phyloP scores from a whole-genome alignment of 2,888 invertebrate species.

The Anarsia innoxiella region DNA sequence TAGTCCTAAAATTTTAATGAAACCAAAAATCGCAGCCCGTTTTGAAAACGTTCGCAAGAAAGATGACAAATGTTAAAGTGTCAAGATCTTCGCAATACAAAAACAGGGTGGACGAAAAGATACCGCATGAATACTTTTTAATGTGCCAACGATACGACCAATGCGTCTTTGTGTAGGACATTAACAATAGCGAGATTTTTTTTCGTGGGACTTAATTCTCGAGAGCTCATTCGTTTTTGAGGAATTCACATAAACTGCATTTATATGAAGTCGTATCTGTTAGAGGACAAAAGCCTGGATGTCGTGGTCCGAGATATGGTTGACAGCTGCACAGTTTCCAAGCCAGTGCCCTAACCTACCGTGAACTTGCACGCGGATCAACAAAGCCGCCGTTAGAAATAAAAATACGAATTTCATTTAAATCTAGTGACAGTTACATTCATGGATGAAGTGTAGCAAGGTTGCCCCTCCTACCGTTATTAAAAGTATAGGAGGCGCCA shows the following conservation, averaged over 20 bases:
- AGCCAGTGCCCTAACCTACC: conserved; percentile 50
- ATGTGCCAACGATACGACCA: conserved; percentile 73
- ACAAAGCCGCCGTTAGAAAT: conserved; percentile 62
- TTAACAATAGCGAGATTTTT: conserved; percentile 58
- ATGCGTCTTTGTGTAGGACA: conserved; percentile 51
- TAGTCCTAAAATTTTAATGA: conserved; percentile 21
- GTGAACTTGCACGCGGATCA: conserved; percentile 54
- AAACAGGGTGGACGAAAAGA: conserved; percentile 52
- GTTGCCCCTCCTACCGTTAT: conserved; percentile 55
- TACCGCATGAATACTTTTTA: conserved; percentile 75
- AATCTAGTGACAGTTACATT: conserved; percentile 42
- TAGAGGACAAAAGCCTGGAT: conserved; percentile 55
- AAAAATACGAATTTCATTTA: conserved; percentile 60
- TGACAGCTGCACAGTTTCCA: conserved; percentile 65
- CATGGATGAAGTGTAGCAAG: conserved; percentile 35
- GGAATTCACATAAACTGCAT: conserved; percentile 69
- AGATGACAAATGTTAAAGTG: conserved; percentile 61
- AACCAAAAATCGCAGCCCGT: conserved; percentile 33
- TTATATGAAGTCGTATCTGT: conserved; percentile 71
- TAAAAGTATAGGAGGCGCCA: conserved; percentile 38
- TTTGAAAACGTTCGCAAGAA: conserved; percentile 29
- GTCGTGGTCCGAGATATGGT: conserved; percentile 55
- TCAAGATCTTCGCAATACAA: conserved; percentile 60
- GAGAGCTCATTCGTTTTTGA: conserved; percentile 60
- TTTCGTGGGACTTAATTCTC: conserved; percentile 61